A percentile compares a stretch with the other conserved stretches of the same genome.
These are phyloP conservation scores for Bilobella aurantiaca DNA, from an alignment of 1,140 invertebrate genomes.

Conservation along the genomic window DNA sequence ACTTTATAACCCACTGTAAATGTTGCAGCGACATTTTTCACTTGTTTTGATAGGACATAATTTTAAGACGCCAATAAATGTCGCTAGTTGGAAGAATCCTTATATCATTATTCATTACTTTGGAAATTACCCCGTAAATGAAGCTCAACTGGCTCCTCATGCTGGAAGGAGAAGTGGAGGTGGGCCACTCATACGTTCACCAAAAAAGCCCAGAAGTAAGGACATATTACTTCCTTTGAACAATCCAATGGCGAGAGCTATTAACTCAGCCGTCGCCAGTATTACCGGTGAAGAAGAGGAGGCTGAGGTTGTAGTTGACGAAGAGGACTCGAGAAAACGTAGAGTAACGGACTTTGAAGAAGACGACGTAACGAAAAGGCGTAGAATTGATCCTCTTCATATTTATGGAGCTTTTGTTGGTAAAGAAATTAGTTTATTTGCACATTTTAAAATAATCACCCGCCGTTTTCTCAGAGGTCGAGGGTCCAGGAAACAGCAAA, in stretches of 20 bases:
- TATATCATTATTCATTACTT: constrained; percentile 4
- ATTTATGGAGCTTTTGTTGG: not conserved
- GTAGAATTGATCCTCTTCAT: not conserved
- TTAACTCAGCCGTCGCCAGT: not conserved
- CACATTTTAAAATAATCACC: not conserved
- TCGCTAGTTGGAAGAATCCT: not conserved
- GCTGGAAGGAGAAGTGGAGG: not conserved
- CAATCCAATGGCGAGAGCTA: not conserved
- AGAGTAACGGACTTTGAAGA: not conserved
- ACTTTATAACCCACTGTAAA: too few relatives aligned
- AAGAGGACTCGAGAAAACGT: not conserved
- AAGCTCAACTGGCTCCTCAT: constrained; percentile 3
- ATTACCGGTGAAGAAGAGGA: not conserved
- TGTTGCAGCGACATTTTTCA: too few relatives aligned
- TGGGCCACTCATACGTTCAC: not conserved
- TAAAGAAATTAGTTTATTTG: not conserved
- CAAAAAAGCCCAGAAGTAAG: not conserved
- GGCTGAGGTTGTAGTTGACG: not conserved
- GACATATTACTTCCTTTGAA: not conserved
- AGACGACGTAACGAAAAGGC: not conserved
- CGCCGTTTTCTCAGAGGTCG: not conserved
- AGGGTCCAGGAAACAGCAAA: not conserved
- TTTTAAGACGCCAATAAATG: not conserved
- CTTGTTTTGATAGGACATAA: too few relatives aligned
- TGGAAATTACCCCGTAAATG: constrained; percentile 1